A percentile compares a stretch with the other conserved stretches of the same genome.
phyloP scores from a whole-genome alignment of 1,140 invertebrate genomes.

The Pogonognathellus flavescens region DNA sequence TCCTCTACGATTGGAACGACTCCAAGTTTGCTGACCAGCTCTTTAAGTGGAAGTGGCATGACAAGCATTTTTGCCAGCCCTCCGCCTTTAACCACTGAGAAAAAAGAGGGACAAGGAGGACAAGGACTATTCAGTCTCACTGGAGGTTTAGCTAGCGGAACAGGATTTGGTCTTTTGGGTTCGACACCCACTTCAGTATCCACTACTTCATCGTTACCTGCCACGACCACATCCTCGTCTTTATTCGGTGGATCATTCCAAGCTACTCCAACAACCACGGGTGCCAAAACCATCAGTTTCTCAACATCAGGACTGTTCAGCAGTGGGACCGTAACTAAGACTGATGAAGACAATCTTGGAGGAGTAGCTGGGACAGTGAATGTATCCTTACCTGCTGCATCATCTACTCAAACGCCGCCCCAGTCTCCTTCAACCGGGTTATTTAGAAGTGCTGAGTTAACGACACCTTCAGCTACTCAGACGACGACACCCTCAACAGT shows the following conservation, averaged over 20 bases:
- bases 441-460: background rate
- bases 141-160: no score
- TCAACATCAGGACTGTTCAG: background rate
- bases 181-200: background rate
- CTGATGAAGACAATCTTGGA: background rate
- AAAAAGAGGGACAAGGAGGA: no score
- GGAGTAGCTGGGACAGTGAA: background rate
- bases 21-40: background rate
- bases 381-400: background rate
- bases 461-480: background rate
- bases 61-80: conserved; percentile 4
- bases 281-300: background rate
- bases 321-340: background rate
- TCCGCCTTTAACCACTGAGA: background rate
- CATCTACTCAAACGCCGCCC: background rate
- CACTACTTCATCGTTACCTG: background rate
- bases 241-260: background rate
- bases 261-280: background rate
- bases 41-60: background rate
- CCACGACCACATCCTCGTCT: background rate
- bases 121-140: background rate
- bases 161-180: background rate
- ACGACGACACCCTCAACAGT: background rate
- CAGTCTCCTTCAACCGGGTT: background rate
- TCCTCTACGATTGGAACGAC: background rate